Base-by-base conservation (phyloP, 2,888 invertebrate genomes). In the Alsophila aescularia region DNA sequence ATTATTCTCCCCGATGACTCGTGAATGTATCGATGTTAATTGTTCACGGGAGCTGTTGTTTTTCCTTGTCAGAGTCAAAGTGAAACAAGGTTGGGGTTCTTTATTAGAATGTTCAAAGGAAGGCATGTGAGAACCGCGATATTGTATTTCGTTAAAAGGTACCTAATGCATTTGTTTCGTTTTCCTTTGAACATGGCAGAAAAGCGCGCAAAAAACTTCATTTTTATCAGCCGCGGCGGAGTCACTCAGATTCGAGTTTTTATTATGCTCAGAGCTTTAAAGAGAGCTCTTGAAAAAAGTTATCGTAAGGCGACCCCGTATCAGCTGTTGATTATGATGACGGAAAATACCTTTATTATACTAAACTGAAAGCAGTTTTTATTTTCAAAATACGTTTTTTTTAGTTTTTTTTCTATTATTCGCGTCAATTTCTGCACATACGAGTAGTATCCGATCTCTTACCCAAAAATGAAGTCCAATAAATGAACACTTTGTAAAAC, bases 1-100 rank as follows among this genome's bases (percentile, higher is more conserved):
- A 80, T 80, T 75, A 72, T 70, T 62, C 58, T 69, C 60, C 64
- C 62, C 51, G 54, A 72, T 75, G 73, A 73, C 65, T 68, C 61
- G 69, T 64, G 62, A 68, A 68, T 64, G 65, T 67, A 69, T 70
- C 60, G 62, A 66, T 74, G 72, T 71, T 71, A 74, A 72, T 75
- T 71, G 63, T 70, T 71, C 55, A 42, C 34, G 32, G 51, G 37
- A 63, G 67, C 65, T 65, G 60, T 54, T 60, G 57, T 62, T 67
- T 60, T 60, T 6, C 7, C 8, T 24, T 62, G 36, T 49, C 36
- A 49, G 18, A n/a, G 10, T 14, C n/a, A 9, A 31, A 35, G 8
- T 6, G 16, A 41, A 41, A 52, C 29, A 35, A 45, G 35, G 21
- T 31, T 41, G 21, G 41, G 34, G 6, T 18, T 29, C 27, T 51